Evolutionary conservation across 1,140 invertebrate genomes (phyloP).

Genomic region (Drosophila arizonae): DNA sequence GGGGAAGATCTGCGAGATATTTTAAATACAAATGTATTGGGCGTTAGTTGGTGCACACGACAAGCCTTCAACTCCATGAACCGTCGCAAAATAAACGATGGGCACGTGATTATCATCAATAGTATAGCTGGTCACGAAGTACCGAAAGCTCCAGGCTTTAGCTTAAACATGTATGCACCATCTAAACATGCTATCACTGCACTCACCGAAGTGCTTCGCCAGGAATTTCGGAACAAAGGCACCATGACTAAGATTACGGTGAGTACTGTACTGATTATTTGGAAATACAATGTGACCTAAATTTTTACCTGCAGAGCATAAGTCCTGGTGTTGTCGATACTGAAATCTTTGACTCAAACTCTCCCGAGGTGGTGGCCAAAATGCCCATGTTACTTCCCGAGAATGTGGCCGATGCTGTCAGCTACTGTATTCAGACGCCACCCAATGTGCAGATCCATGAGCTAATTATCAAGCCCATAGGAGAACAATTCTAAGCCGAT

Average conservation of each 20-base stretch:
- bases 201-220: constrained; percentile 85
- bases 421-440: constrained; percentile 85
- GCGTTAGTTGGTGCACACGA: constrained; percentile 84
- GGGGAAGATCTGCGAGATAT: constrained; percentile 51
- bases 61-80: constrained; percentile 86
- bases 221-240: constrained; percentile 85
- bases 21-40: constrained; percentile 85
- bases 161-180: constrained; percentile 84
- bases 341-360: constrained; percentile 59
- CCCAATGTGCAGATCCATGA: constrained; percentile 84
- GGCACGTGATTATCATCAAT: constrained; percentile 84
- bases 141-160: constrained; percentile 53
- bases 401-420: constrained; percentile 85
- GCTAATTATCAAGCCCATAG: constrained; percentile 61
- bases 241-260: constrained; percentile 69
- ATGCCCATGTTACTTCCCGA: constrained; percentile 73
- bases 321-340: constrained; percentile 86
- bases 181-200: constrained; percentile 86
- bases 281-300: not conserved
- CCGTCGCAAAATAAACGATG: constrained; percentile 85
- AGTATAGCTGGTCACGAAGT: constrained; percentile 84
- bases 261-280: constrained; percentile 12
- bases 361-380: constrained; percentile 24
- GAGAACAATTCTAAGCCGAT: constrained; percentile 53
- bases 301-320: constrained; percentile 83